Conservation (phyloP, 2,113 vertebrate species). For the Nothoprocta pentlandii region DNA sequence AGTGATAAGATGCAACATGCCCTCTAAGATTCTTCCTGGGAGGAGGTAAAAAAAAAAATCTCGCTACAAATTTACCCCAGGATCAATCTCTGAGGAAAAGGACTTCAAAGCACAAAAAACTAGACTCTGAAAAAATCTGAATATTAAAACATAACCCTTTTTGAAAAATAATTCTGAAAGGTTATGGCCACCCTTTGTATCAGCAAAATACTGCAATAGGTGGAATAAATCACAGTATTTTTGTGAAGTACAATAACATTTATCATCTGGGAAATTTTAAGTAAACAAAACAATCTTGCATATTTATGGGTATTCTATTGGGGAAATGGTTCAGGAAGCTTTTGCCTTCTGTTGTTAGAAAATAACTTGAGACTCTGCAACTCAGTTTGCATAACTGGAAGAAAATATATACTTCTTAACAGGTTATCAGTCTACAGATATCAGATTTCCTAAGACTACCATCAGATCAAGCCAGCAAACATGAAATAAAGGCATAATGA, state of each 20-base stretch:
- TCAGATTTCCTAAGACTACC: neutral
- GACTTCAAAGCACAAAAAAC: neutral
- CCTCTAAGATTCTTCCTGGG: neutral
- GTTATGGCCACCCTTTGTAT: neutral
- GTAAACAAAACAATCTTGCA: neutral
- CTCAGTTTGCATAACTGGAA: neutral
- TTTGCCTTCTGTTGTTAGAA: neutral
- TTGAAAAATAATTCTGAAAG: neutral
- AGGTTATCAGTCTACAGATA: neutral
- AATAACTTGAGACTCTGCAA: neutral
- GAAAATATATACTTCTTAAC: neutral
- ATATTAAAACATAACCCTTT: neutral
- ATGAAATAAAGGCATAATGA: neutral
- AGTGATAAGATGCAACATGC: neutral
- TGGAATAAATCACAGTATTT: neutral
- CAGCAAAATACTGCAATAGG: neutral
- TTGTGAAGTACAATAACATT: neutral
- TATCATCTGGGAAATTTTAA: neutral
- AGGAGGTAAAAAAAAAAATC: neutral
- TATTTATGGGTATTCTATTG: rapidly evolving
- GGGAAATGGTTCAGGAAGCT: neutral
- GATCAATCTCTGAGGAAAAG: neutral
- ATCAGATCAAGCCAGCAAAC: neutral
- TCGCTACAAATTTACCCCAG: neutral
- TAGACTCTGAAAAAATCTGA: neutral